phyloP scores from a whole-genome alignment of 2,113 vertebrate species.

The Mixornis gularis region DNA sequence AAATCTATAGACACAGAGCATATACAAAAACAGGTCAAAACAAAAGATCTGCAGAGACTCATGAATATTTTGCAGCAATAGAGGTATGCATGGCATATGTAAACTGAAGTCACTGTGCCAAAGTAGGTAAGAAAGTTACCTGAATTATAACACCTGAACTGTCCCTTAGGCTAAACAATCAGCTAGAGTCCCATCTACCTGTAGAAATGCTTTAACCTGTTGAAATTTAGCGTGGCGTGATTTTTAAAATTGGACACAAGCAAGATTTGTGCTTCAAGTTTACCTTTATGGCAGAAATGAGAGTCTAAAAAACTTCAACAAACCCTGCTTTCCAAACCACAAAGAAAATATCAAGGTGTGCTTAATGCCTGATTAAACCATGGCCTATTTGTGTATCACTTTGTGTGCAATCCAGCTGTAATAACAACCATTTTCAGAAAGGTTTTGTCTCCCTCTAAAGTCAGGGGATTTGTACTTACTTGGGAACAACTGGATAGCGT shows the following conservation, averaged over 20 bases:
- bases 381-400: neutral
- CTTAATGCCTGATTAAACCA: accelerated
- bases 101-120: neutral
- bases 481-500: accelerated
- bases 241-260: neutral
- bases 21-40: neutral
- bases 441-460: neutral
- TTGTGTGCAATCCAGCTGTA: accelerated
- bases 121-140: neutral
- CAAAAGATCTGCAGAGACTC: neutral
- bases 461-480: neutral
- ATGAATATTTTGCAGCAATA: neutral
- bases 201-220: neutral
- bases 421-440: neutral
- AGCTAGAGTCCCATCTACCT: neutral
- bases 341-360: accelerated
- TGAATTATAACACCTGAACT: neutral
- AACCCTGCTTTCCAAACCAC: accelerated
- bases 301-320: neutral
- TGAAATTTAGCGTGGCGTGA: accelerated
- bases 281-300: neutral
- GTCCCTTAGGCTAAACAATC: neutral
- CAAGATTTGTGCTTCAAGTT: neutral
- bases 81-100: too few species aligned
- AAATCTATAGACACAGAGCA: neutral